Base-by-base conservation (phyloP, 2,888 invertebrate genomes). In the Heliconius ismenius region DNA sequence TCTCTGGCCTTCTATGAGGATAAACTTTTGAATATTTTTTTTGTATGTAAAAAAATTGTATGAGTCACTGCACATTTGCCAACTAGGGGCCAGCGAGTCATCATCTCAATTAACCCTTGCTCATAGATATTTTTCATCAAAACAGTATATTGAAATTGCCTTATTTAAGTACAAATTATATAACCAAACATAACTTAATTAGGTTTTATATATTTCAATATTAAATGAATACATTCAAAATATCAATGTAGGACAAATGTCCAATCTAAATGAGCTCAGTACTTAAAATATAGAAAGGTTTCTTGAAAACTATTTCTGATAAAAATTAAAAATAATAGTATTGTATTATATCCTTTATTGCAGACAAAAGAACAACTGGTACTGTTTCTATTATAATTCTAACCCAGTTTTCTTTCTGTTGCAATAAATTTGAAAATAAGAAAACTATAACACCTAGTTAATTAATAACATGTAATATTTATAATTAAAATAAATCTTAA, bases 191-290 rank as follows among this genome's bases (percentile, higher is more conserved):
- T 64, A 32, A 18, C 1, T 28, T 3, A 3, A 32, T 21, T 21
- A 21, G 21, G 3, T 64, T 32, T 32, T 62, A 62, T 62, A 62
- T 11, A 26, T 62, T 62, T 62, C 10, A 58, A 58, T 58, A 58
- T 58, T 58, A n/a, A 9, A n/a, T 58, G 1, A 58, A 58, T 62
- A 18, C 10, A 65, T 39, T 36, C n/a, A 39, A 67, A 3, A 15
- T 24, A 43, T 67, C 24, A 24, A 58, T 36, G 13, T 54, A 58
- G 32, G 58, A 58, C 70, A 32, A 58, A 70, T 67, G 32, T 70
- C 24, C 32, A 28, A 32, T 58, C 28, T 70, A 32, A 58, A 58
- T 70, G 36, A 70, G n/a, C 32, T 70, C 70, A 70, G n/a, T 70
- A 70, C 58, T 36, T 58, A 70, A 58, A 54, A 54, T 70, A 70